Evolutionary conservation across 2,113 vertebrate genomes (phyloP), one percentile per base, ranked within the genome.

Genomic region (Copsychus sechellarum): DNA sequence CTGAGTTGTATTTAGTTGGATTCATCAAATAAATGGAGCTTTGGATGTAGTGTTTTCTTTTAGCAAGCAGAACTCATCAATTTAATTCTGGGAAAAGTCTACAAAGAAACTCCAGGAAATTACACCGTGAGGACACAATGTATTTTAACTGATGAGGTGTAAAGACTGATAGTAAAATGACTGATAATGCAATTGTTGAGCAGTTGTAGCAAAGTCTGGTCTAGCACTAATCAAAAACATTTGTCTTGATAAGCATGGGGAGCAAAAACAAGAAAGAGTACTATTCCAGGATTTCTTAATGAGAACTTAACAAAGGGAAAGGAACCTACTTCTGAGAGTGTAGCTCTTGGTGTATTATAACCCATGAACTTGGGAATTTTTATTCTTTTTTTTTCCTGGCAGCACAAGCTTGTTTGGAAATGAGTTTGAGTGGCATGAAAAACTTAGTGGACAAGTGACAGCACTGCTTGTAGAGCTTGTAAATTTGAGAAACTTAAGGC

Each of bases 131-230:
- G 60, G 71, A 82, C 40, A 91, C 81, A 89, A 36, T 0, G 2
- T 56, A 5, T 86, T 81, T 91, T 95, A 93, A 76, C 51, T 48
- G 91, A 83, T 85, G 60, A 74, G 71, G 54, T 84, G 58, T 80
- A 80, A 87, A 92, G 66, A 60, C 43, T 91, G 86, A 85, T n/a
- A 87, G 78, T 65, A 79, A 96, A 96, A 92, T 93, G 86, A 86
- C 69, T 62, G 76, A 88, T 88, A 94, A 76, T 6, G 1, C 69
- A 83, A 60, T 66, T 92, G 85, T 65, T 88, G 73, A 91, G 61
- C 9, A 6, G 40, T 92, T 91, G 45, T 67, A 72, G 64, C 86
- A 69, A 84, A 88, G 86, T 53, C 65, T 8, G 2, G 42, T 65
- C 47, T 64, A 43, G 53, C 65, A 89, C 61, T 93, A 92, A 90